Conservation (phyloP, 64 coral and sea anemone genomes). For the Pocillopora verrucosa region DNA sequence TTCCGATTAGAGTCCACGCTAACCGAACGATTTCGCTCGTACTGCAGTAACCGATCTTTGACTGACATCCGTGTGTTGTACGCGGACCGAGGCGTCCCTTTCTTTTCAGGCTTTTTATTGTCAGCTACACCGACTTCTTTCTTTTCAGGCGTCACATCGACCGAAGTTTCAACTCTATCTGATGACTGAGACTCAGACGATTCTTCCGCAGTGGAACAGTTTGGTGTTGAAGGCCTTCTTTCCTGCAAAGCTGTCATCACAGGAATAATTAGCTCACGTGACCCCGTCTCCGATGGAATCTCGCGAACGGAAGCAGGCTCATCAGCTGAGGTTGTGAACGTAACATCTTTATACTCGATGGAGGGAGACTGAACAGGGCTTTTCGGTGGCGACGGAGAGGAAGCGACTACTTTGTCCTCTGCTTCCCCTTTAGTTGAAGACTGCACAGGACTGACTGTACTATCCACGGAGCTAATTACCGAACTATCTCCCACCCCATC, state of each 20-base stretch:
- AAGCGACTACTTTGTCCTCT: neutral
- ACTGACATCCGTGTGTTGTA: constrained; percentile 43
- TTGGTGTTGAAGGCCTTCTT: constrained; percentile 12
- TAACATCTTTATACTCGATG: neutral
- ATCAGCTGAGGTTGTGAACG: neutral
- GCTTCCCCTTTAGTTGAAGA: constrained; percentile 1
- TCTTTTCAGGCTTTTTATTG: neutral
- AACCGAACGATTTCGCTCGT: constrained; percentile 45
- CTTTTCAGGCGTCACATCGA: neutral
- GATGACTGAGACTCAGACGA: neutral
- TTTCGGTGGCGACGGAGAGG: neutral
- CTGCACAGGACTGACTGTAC: neutral
- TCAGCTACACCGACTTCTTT: neutral
- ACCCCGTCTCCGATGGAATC: neutral
- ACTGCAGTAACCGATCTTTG: constrained; percentile 57
- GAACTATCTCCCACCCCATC: neutral
- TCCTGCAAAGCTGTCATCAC: constrained; percentile 37
- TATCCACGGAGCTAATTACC: neutral
- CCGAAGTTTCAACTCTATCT: constrained; percentile 25
- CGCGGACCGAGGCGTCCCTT: neutral
- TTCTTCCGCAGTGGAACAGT: constrained; percentile 4
- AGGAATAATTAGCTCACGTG: constrained; percentile 37
- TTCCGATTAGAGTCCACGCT: constrained; percentile 36
- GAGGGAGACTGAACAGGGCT: constrained; percentile 9
- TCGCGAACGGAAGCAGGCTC: neutral